These are phyloP conservation scores for Chalcosyrphus nemorum DNA, from an alignment of 2,888 invertebrate genomes.

Conservation along the genomic window DNA sequence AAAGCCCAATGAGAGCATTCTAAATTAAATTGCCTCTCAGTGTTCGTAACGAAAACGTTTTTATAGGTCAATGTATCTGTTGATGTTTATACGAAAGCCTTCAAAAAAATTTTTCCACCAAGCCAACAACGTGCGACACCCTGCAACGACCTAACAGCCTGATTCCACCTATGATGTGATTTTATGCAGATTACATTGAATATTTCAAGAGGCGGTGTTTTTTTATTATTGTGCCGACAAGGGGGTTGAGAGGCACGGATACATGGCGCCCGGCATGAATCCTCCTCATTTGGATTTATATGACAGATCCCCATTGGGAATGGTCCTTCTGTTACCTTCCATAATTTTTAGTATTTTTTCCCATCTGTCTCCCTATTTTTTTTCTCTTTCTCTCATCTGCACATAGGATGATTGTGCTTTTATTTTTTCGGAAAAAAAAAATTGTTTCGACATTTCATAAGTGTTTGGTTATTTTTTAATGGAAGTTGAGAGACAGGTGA, in stretches of 20 bases:
- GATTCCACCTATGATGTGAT: slow-evolving; percentile 51
- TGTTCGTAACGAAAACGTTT: slow-evolving; percentile 14
- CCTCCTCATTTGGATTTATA: slow-evolving; percentile 57
- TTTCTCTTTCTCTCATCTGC: too few species aligned
- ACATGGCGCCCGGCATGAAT: slow-evolving; percentile 29
- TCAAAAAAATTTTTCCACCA: slow-evolving; percentile 2
- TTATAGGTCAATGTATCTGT: slow-evolving; percentile 39
- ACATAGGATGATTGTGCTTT: slow-evolving; percentile 46
- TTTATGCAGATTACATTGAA: slow-evolving; percentile 68
- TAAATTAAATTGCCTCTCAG: background rate
- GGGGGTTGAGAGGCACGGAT: slow-evolving; percentile 1
- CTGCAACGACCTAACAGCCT: background rate
- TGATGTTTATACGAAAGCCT: slow-evolving; percentile 13
- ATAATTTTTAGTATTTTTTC: slow-evolving; percentile 27
- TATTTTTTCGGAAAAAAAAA: background rate
- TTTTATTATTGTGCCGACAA: slow-evolving; percentile 3
- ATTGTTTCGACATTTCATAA: slow-evolving; percentile 38
- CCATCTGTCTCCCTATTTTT: background rate
- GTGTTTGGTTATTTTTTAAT: slow-evolving; percentile 62
- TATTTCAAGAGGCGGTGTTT: slow-evolving; percentile 60
- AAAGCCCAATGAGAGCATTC: background rate
- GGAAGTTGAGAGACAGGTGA: slow-evolving; percentile 57
- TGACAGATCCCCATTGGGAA: slow-evolving; percentile 65
- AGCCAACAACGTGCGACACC: background rate
- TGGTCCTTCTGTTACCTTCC: slow-evolving; percentile 27